A percentile compares a stretch with the other conserved stretches of the same genome.
These are phyloP conservation scores for Cottus gobio DNA, from an alignment of 2,113 vertebrate species.

Conservation along the genomic window DNA sequence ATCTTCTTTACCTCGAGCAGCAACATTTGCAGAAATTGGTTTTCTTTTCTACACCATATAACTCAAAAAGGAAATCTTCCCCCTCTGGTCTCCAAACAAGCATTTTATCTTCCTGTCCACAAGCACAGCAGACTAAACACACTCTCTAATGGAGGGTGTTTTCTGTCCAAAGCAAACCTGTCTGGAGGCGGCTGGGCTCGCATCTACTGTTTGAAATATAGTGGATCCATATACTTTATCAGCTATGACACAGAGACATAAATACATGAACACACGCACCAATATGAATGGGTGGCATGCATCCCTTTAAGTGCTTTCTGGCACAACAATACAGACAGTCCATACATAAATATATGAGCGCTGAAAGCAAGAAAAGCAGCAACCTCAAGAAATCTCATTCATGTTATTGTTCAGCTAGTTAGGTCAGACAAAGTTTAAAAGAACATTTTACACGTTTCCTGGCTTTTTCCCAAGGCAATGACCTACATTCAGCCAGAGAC, in stretches of 20 bases:
- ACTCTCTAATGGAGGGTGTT: constrained; percentile 52
- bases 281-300: neutral
- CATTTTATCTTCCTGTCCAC: constrained; percentile 69
- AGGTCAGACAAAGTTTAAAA: constrained; percentile 14
- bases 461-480: neutral
- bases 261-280: constrained; percentile 13
- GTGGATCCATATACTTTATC: constrained; percentile 38
- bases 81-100: constrained; percentile 52
- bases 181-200: constrained; percentile 50
- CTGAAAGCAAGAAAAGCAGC: constrained; percentile 6
- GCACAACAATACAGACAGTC: constrained; percentile 2
- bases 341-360: constrained; percentile 13
- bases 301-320: constrained; percentile 14
- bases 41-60: constrained; percentile 53
- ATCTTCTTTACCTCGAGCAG: constrained; percentile 39
- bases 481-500: neutral
- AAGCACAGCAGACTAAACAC: constrained; percentile 65
- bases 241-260: constrained; percentile 44
- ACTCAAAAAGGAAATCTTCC: constrained; percentile 65
- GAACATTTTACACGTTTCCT: constrained; percentile 13
- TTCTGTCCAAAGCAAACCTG: constrained; percentile 49
- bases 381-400: neutral
- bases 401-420: constrained; percentile 10
- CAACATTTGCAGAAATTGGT: constrained; percentile 22
- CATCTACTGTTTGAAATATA: constrained; percentile 49